phyloP scores from a whole-genome alignment of 2,797 vertebrate species.

The Anas capensis region DNA sequence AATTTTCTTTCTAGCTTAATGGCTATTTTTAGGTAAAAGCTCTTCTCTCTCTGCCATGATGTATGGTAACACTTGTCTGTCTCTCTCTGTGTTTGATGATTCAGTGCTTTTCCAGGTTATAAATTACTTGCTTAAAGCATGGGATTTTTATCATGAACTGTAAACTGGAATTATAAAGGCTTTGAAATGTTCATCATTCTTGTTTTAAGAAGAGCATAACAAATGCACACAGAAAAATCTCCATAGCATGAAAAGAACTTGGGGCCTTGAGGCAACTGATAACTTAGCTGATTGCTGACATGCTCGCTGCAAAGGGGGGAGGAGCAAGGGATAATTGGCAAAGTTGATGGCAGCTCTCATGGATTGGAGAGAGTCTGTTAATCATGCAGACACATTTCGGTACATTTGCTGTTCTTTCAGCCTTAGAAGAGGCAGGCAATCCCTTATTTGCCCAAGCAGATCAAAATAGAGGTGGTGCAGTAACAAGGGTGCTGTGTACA shows the following conservation, averaged over 20 bases:
- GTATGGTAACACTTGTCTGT: neutral
- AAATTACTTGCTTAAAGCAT: neutral
- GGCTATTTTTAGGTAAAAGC: neutral
- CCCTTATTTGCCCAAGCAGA: rapidly evolving
- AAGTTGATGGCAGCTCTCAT: rapidly evolving
- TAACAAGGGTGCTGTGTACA: rapidly evolving
- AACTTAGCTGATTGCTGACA: neutral
- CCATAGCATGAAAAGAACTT: neutral
- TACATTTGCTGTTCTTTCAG: neutral
- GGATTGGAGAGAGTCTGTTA: neutral
- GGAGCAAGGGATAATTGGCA: neutral
- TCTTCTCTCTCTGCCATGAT: neutral
- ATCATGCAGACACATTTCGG: neutral
- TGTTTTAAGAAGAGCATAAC: neutral
- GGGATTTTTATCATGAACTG: neutral
- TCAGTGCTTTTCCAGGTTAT: neutral
- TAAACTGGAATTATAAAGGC: neutral
- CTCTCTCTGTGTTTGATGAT: neutral
- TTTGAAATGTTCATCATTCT: neutral
- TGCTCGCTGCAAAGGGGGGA: rapidly evolving
- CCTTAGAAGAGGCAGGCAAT: neutral
- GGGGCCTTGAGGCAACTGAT: neutral
- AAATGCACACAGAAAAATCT: rapidly evolving
- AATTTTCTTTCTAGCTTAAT: neutral
- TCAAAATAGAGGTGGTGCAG: neutral